These are phyloP conservation scores for Spinus pinus DNA, from an alignment of 2,797 vertebrate genomes.

Conservation along the genomic window DNA sequence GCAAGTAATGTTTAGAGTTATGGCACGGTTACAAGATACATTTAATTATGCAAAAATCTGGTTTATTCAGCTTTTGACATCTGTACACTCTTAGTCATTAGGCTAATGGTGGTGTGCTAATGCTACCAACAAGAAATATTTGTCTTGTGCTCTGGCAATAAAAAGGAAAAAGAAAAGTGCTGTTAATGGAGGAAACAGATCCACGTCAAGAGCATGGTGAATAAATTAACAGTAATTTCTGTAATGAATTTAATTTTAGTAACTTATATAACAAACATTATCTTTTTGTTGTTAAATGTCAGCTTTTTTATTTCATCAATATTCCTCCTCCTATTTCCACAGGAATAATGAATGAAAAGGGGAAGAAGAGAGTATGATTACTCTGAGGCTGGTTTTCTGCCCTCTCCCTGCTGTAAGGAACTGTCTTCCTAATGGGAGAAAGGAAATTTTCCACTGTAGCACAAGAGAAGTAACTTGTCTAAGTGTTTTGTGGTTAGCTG, in stretches of 20 bases:
- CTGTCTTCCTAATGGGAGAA: neutral
- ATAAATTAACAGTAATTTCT: neutral
- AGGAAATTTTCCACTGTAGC: neutral
- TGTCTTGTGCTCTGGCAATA: neutral
- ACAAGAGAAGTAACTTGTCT: neutral
- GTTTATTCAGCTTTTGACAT: neutral
- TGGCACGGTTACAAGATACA: neutral
- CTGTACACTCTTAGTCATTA: constrained; percentile 5
- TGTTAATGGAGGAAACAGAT: neutral
- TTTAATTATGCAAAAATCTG: constrained; percentile 32
- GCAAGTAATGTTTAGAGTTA: neutral
- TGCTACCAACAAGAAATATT: neutral
- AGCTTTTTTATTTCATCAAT: neutral
- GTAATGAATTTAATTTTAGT: neutral
- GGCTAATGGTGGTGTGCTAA: constrained; percentile 26
- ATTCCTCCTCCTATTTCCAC: neutral
- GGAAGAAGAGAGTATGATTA: neutral
- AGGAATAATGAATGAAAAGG: neutral
- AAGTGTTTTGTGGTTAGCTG: neutral
- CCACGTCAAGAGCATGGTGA: neutral
- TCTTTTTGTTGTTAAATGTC: neutral
- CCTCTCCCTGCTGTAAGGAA: neutral
- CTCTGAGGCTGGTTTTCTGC: neutral
- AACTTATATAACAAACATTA: neutral
- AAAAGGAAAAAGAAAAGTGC: neutral